Conservation (phyloP, 2,888 invertebrate genomes). For the Heterodera filipjevi region DNA sequence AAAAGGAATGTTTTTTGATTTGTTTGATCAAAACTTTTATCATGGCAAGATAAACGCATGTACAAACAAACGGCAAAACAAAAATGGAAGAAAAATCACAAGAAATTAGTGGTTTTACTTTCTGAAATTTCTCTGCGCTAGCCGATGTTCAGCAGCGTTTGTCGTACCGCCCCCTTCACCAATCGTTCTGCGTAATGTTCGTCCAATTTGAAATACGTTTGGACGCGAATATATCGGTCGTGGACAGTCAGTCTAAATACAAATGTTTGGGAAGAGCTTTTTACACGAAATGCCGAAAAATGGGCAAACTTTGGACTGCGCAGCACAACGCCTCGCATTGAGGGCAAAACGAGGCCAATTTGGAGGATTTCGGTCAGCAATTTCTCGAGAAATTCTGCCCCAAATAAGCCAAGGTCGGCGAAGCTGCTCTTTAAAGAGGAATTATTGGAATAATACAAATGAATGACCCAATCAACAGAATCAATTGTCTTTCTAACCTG, state of each 20-base stretch:
- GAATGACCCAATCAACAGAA: too few species aligned
- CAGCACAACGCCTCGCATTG: constrained; percentile 61
- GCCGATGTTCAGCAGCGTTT: constrained; percentile 54
- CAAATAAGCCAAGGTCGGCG: constrained; percentile 63
- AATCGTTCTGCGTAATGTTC: constrained; percentile 58
- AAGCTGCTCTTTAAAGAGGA: constrained; percentile 39
- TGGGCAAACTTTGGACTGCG: constrained; percentile 58
- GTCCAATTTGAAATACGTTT: constrained; percentile 64
- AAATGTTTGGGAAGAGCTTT: too few species aligned
- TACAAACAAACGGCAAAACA: background rate
- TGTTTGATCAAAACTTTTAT: background rate
- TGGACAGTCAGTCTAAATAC: constrained; percentile 57
- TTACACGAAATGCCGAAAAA: background rate
- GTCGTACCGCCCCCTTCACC: constrained; percentile 62
- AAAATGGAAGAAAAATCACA: constrained; percentile 34
- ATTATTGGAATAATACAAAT: too few species aligned
- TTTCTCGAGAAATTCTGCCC: constrained; percentile 64
- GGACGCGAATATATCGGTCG: constrained; percentile 59
- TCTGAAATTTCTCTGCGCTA: constrained; percentile 24
- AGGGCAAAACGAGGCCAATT: constrained; percentile 59
- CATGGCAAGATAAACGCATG: background rate
- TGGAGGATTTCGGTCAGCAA: constrained; percentile 63
- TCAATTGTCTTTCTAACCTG: constrained; percentile 45
- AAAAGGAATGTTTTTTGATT: background rate
- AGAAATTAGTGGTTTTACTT: background rate